Conservation (phyloP, 2,113 vertebrate species). For the Ceuthmochares aereus region DNA sequence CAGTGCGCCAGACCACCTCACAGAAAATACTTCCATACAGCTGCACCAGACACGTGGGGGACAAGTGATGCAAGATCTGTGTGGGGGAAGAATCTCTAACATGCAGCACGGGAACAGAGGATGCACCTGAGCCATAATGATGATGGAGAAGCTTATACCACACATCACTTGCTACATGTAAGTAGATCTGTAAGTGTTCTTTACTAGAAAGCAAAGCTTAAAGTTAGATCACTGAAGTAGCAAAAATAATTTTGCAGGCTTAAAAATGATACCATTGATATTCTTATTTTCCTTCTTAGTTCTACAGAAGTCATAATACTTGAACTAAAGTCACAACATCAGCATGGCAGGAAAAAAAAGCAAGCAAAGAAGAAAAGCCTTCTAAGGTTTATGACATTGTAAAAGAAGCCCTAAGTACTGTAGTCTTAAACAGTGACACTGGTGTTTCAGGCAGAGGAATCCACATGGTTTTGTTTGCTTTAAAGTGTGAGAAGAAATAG, state of each 20-base stretch:
- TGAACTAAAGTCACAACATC: not conserved
- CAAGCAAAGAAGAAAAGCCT: not conserved
- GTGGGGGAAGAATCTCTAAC: not conserved
- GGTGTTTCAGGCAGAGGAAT: not conserved
- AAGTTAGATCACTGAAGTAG: not conserved
- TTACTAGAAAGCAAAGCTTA: not conserved
- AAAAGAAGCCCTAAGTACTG: not conserved
- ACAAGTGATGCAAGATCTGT: not conserved
- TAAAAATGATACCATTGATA: not conserved
- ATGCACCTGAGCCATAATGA: not conserved
- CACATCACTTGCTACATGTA: not conserved
- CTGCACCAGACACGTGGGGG: not conserved
- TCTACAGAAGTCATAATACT: not conserved
- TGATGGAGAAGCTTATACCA: not conserved
- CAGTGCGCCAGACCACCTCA: not conserved
- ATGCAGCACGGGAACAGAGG: not conserved
- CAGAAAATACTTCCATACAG: conserved; percentile 7
- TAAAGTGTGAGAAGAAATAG: not conserved
- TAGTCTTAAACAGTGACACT: not conserved
- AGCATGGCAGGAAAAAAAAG: not conserved
- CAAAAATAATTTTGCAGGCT: conserved; percentile 9
- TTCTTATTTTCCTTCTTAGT: not conserved
- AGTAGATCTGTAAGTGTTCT: not conserved
- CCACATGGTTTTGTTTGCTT: not conserved
- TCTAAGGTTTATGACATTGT: not conserved